Evolutionary conservation across 2,797 vertebrate species (phyloP).

Genomic region (Leuciscus waleckii): DNA sequence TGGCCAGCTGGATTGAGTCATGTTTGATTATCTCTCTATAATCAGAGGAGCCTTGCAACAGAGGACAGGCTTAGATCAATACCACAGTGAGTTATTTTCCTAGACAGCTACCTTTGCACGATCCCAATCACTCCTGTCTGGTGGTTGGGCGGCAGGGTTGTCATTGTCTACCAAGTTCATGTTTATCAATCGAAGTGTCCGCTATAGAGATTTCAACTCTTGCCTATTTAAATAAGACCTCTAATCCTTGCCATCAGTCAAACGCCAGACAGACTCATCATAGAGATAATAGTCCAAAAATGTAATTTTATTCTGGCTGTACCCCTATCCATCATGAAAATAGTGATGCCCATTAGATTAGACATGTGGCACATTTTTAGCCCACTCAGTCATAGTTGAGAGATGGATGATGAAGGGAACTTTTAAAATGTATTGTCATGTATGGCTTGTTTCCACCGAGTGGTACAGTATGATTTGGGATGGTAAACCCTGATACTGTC

Average conservation of each 20-base stretch:
- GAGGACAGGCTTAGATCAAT: slow-evolving; percentile 51
- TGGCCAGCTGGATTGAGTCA: slow-evolving; percentile 3
- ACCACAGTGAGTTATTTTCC: slow-evolving; percentile 27
- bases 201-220: slow-evolving; percentile 11
- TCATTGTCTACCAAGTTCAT: slow-evolving; percentile 14
- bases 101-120: slow-evolving; percentile 33
- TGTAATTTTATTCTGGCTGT: not conserved
- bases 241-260: slow-evolving; percentile 25
- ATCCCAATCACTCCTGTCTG: slow-evolving; percentile 16
- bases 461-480: no score
- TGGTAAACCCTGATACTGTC: no score
- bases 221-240: slow-evolving; percentile 13
- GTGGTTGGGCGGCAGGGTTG: not conserved
- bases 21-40: slow-evolving; percentile 37
- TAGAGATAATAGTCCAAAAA: not conserved
- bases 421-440: not conserved
- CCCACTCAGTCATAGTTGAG: not conserved
- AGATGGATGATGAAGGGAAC: not conserved
- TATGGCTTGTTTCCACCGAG: no score
- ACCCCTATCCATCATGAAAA: not conserved
- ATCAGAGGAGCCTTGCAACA: slow-evolving; percentile 26
- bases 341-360: not conserved
- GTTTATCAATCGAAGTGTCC: not conserved
- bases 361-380: not conserved
- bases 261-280: not conserved